Percentiles rank a stretch among this genome's conserved stretches.
phyloP scores from a whole-genome alignment of 2,888 invertebrate genomes.

The Cephus spinipes region DNA sequence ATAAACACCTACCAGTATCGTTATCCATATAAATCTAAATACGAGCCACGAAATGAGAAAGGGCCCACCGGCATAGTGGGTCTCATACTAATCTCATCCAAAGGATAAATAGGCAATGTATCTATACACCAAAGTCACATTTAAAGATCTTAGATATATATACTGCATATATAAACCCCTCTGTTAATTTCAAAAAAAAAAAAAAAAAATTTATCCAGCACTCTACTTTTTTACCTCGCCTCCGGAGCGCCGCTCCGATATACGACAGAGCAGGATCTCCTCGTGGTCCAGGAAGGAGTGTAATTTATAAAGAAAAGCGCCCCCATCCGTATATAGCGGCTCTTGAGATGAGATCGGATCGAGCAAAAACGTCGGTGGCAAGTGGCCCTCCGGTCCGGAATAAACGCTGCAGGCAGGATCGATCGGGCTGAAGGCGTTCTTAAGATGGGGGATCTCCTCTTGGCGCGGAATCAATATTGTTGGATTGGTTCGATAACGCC shows the following conservation, averaged over 20 bases:
- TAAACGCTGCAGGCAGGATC: constrained; percentile 4
- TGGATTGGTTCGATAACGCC: constrained; percentile 59
- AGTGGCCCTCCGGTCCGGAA: background rate
- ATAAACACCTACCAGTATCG: constrained; percentile 9
- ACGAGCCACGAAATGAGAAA: background rate
- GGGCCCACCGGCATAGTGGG: background rate
- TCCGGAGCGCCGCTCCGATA: background rate
- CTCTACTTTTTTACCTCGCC: background rate
- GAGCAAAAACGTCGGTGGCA: constrained; percentile 6
- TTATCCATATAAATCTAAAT: constrained; percentile 4
- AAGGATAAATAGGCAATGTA: background rate
- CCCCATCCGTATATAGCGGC: background rate
- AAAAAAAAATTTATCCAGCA: background rate
- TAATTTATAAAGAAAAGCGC: background rate
- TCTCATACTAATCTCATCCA: background rate
- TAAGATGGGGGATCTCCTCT: constrained; percentile 42
- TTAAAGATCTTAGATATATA: background rate
- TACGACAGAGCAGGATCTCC: background rate
- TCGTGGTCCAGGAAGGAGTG: background rate
- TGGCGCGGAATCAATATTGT: constrained; percentile 58
- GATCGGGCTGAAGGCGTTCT: constrained; percentile 29
- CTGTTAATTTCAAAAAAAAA: background rate
- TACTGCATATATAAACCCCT: background rate
- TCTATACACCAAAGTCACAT: background rate
- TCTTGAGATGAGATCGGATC: background rate